These are phyloP conservation scores for Thymelicus lineola DNA, from an alignment of 2,888 invertebrate species.

Conservation along the genomic window DNA sequence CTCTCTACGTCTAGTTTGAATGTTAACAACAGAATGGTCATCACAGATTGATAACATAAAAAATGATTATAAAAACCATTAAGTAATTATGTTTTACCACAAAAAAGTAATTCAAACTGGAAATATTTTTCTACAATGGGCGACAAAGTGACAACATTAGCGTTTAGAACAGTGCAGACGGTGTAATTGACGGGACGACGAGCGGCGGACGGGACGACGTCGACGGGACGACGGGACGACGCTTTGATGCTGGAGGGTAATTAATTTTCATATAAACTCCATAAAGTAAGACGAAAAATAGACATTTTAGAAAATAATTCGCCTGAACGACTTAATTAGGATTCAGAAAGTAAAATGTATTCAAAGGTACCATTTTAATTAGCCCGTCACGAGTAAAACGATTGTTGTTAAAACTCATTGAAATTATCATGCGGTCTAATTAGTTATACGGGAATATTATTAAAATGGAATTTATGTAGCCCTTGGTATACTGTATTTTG, in stretches of 20 bases:
- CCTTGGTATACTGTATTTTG: too few species aligned
- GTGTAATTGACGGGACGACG: conserved; percentile 17
- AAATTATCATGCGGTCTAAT: conserved; percentile 17
- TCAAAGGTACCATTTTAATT: conserved; percentile 26
- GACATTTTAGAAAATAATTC: conserved; percentile 35
- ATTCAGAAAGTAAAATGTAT: conserved; percentile 20
- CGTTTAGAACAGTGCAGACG: conserved; percentile 16
- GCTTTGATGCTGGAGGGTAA: conserved; percentile 27
- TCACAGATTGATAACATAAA: too few species aligned
- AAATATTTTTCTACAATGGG: conserved; percentile 19
- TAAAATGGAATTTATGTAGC: too few species aligned
- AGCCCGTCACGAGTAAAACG: conserved; percentile 15
- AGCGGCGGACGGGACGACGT: not conserved
- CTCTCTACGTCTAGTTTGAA: too few species aligned
- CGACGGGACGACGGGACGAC: not conserved
- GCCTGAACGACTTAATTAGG: conserved; percentile 27
- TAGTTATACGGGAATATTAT: not conserved
- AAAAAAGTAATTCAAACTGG: conserved; percentile 2
- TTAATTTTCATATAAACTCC: conserved; percentile 37
- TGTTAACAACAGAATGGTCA: too few species aligned
- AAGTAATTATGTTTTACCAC: not conserved
- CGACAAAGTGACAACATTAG: conserved; percentile 28
- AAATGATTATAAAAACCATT: too few species aligned
- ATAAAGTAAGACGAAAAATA: conserved; percentile 24
- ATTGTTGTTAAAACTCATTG: conserved; percentile 23